Conservation (phyloP, 2,888 invertebrate genomes). For the Cerceris ruficornis region DNA sequence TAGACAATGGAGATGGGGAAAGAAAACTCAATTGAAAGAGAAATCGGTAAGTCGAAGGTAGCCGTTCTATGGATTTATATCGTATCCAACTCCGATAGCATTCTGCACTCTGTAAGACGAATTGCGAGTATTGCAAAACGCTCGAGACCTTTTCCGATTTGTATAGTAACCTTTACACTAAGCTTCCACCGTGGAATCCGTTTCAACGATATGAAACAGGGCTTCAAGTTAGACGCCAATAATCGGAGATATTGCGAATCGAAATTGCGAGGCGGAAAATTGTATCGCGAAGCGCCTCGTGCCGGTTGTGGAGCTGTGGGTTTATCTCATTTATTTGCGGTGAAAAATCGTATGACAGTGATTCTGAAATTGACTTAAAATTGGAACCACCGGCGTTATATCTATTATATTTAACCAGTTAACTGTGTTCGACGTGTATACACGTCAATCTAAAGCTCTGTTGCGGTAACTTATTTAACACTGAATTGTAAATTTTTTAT, state of each 20-base stretch:
- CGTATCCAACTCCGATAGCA: constrained; percentile 19
- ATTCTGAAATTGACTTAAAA: no score
- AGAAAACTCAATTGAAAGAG: constrained; percentile 51
- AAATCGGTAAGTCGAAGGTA: constrained; percentile 47
- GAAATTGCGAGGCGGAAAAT: neutral
- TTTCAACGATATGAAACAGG: constrained; percentile 21
- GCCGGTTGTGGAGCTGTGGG: no score
- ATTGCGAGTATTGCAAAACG: constrained; percentile 49
- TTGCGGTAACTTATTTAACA: no score
- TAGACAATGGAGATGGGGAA: constrained; percentile 44
- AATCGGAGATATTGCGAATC: constrained; percentile 20
- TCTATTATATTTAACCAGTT: no score
- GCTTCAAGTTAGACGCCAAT: constrained; percentile 22
- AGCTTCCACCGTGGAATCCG: constrained; percentile 17
- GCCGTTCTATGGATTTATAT: constrained; percentile 29
- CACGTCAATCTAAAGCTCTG: no score
- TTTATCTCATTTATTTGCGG: no score
- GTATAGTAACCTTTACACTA: constrained; percentile 58
- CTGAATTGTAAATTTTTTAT: no score
- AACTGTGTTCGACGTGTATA: no score
- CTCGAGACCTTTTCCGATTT: constrained; percentile 63
- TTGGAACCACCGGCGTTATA: no score
- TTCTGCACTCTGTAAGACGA: constrained; percentile 32
- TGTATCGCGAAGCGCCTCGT: neutral
- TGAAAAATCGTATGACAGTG: no score